Evolutionary conservation across 1,140 invertebrate genomes (phyloP), one percentile per base, ranked within the genome.

Genomic region (Sogatella furcifera): DNA sequence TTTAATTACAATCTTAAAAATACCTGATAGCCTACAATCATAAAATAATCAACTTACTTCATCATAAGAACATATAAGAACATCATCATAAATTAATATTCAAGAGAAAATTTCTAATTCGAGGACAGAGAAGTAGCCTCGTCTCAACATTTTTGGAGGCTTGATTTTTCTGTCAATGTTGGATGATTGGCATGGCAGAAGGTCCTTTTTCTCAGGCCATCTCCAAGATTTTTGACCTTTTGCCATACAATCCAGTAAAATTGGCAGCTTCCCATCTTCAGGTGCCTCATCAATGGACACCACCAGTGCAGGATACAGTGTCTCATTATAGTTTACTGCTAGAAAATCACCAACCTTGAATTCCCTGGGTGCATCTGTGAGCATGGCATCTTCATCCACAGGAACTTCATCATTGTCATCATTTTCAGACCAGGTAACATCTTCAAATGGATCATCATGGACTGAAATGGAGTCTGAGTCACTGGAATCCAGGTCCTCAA

Each of bases 131-230:
- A 38, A 38, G 34, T 38, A 38, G 34, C 34, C 3, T 58, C 19
- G 43, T 58, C 42, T 43, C 42, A 41, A 38, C 34, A 61, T 17
- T 44, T 49, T 61, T 14, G 17, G n/a, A 22, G 52, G 31, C 19
- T 52, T 42, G 52, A 60, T 42, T 34, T 41, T 43, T 19, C 15
- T 22, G 13, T 34, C 11, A 8, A 54, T 17, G 17, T 52, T 38
- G 24, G 21, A 31, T 13, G 5, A 38, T 41, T 52, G 31, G 17
- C 43, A 54, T 38, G 21, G n/a, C 15, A 28, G 42, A 11, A 34
- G 17, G 15, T 24, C 38, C 34, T 55, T 52, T 46, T 59, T 59
- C 19, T 59, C 58, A 6, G 46, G 58, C 58, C 58, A 59, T n/a
- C 46, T 28, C 58, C 58, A 59, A 34, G 28, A 59, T 19, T 31